phyloP scores from a whole-genome alignment of 2,888 invertebrate species.

The Harpalus rufipes region DNA sequence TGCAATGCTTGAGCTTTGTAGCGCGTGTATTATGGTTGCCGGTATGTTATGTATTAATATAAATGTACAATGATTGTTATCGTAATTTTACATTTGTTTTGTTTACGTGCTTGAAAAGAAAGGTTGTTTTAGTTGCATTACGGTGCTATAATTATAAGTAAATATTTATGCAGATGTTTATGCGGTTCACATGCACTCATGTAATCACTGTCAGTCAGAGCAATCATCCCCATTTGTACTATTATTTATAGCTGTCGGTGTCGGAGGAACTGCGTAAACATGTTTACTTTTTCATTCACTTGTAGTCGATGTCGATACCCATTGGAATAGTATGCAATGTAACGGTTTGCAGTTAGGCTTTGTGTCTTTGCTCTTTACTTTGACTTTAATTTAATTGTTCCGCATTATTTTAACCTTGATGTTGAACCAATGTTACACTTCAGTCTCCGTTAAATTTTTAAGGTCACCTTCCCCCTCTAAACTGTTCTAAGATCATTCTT shows the following conservation, averaged over 20 bases:
- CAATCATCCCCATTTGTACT: constrained; percentile 3
- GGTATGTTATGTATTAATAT: constrained; percentile 13
- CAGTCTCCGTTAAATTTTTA: constrained; percentile 64
- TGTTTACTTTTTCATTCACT: constrained; percentile 14
- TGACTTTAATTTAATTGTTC: constrained; percentile 66
- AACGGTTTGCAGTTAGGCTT: constrained; percentile 39
- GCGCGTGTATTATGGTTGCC: background rate
- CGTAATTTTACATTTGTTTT: constrained; percentile 25
- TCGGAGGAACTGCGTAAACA: constrained; percentile 20
- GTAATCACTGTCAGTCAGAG: background rate
- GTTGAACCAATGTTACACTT: constrained; percentile 66
- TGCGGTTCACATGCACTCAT: background rate
- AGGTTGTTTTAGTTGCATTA: background rate
- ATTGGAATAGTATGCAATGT: constrained; percentile 19
- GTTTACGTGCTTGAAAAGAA: constrained; percentile 10
- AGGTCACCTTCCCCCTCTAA: constrained; percentile 66
- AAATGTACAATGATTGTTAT: constrained; percentile 10
- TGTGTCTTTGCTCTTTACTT: constrained; percentile 60
- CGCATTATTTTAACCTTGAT: constrained; percentile 66
- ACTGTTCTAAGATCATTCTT: constrained; percentile 61
- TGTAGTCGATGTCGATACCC: background rate
- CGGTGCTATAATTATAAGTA: background rate
- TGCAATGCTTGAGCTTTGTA: constrained; percentile 25
- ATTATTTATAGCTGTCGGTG: constrained; percentile 8
- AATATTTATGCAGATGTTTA: constrained; percentile 12